These are phyloP conservation scores for Pyrgilauda ruficollis DNA, from an alignment of 2,113 vertebrate species.

Conservation along the genomic window DNA sequence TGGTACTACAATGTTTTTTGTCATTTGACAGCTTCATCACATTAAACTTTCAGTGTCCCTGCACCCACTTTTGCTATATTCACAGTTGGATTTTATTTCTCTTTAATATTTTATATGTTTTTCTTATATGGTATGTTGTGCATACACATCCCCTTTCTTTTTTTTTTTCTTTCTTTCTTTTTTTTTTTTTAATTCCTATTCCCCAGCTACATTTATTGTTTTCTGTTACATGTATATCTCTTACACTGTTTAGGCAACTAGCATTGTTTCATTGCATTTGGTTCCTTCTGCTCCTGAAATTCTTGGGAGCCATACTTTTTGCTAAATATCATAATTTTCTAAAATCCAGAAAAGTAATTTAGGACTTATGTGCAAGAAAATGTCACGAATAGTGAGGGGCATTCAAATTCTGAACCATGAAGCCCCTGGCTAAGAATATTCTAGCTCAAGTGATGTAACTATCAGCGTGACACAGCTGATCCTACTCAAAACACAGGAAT, in stretches of 20 bases:
- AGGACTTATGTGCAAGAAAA: background rate
- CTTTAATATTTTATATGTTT: background rate
- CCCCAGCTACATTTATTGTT: background rate
- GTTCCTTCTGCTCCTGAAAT: background rate
- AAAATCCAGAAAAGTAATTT: background rate
- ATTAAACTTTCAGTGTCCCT: background rate
- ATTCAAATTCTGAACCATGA: background rate
- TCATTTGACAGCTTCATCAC: background rate
- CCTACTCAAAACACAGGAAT: background rate
- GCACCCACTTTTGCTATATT: background rate
- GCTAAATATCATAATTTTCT: background rate
- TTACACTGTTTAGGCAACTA: background rate
- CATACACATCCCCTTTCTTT: background rate
- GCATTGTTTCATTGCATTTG: background rate
- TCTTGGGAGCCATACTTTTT: background rate
- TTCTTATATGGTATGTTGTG: background rate
- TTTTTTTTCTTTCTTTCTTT: too few relatives aligned
- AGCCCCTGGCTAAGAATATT: background rate
- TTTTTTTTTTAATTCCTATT: background rate
- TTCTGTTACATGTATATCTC: background rate
- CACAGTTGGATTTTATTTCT: background rate
- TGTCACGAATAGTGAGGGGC: background rate
- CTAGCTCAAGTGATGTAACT: background rate
- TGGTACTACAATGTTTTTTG: background rate
- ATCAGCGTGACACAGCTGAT: background rate